phyloP scores from a whole-genome alignment of 2,113 vertebrate genomes.

The Hiodon tergisus region DNA sequence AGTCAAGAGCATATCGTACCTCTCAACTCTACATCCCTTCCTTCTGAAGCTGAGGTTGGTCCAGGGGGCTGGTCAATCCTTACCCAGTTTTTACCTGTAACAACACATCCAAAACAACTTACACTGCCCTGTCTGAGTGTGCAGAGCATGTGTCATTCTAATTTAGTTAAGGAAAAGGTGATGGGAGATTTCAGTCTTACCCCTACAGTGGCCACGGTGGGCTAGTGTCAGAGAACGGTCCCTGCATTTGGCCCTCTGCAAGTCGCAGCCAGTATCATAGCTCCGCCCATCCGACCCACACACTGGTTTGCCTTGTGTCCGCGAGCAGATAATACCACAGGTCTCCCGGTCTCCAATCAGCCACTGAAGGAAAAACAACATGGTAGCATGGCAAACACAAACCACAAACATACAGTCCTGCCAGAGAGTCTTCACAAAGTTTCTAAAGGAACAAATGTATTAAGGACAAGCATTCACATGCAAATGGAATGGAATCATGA shows the following conservation, averaged over 20 bases:
- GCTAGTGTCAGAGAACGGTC: conserved; percentile 71
- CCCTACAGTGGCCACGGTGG: conserved; percentile 85
- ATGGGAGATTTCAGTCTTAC: conserved; percentile 48
- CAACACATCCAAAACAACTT: conserved; percentile 6
- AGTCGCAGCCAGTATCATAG: conserved; percentile 88
- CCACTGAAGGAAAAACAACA: conserved; percentile 66
- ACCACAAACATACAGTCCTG: not conserved
- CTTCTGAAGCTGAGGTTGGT: conserved; percentile 50
- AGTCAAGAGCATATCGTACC: conserved; percentile 38
- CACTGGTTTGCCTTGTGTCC: conserved; percentile 78
- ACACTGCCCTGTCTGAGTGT: not conserved
- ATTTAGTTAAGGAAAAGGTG: not conserved
- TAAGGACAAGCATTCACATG: no score
- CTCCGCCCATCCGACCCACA: conserved; percentile 88
- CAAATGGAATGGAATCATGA: no score
- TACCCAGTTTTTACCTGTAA: conserved; percentile 55
- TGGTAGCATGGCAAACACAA: not conserved
- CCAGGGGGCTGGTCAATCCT: conserved; percentile 49
- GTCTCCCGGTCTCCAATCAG: conserved; percentile 84
- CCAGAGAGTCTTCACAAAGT: not conserved
- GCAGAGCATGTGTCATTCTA: not conserved
- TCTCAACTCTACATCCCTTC: conserved; percentile 55
- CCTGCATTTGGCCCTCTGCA: conserved; percentile 90
- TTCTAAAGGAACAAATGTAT: no score
- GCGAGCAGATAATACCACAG: conserved; percentile 79